Base-by-base conservation (phyloP, 2,113 vertebrate species). In the Erythrocercus mccallii region DNA sequence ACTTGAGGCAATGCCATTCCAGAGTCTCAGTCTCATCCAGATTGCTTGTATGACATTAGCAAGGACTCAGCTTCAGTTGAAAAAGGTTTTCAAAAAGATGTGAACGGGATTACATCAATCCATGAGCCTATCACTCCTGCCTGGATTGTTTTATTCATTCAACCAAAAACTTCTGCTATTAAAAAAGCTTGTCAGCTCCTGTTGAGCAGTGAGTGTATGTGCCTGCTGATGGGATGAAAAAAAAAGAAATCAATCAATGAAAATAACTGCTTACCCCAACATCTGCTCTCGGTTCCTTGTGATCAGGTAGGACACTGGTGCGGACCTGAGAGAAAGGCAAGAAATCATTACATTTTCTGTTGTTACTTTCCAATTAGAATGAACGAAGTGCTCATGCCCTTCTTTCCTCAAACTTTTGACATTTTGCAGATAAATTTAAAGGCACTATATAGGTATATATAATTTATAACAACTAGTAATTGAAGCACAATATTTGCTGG, bases 261-360 rank as follows among this genome's bases (percentile, higher is more conserved):
- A 56, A 68, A 61, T 20, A 54, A 30, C 50, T 70, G 71, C 98
- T 97, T 98, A 98, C 98, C 96, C 97, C 98, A 92, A 61, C 91
- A 95, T 98, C 98, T 79, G 98, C 80, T 66, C 96, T 97, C 68
- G 96, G 69, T 44, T 98, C 98, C 94, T 97, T 98, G 57, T 94
- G 94, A 81, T 98, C 98, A 86, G 95, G 94, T 37, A 97, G 76
- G 91, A 97, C 96, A 81, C 94, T 96, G 87, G 97, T 98, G 38
- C 86, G 95, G 85, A 98, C 97, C 98, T 98, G 97, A 87, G 27
- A 81, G 33, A 88, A 51, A 69, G 9, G 12, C 6, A 86, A 69
- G 1, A 4, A 84, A 86, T 66, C 2, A 35, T 78, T 47, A 48
- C 0, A 12, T 23, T n/a, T 62, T 50, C 38, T 80, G 19, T 17